Evolutionary conservation across 1,140 invertebrate species (phyloP), one percentile per base, ranked within the genome.

Genomic region (Hydropsyche tenuis): DNA sequence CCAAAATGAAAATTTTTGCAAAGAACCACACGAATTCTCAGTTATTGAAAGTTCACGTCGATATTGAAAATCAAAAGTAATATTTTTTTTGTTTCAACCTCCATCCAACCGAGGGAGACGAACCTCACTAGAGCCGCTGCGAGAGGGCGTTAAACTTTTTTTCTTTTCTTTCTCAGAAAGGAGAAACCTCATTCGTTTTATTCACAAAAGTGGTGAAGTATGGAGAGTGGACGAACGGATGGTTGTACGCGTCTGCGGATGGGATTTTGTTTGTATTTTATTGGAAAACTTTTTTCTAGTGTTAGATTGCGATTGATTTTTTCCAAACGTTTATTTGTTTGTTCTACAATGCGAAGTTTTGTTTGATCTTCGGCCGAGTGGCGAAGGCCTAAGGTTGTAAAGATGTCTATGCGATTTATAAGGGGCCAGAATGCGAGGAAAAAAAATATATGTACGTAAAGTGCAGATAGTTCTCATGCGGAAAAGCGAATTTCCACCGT

Each of bases 321-420:
- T 56, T 63, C 42, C 45, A 14, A 66, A 45, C 69, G 74, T 75
- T 75, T 75, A 73, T 75, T 75, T 75, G 70, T 75, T 75, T 75
- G 48, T 69, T 60, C 56, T 72, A 63, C 63, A 62, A 48, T 73
- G 48, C 43, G 25, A 69, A 65, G 63, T 66, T 73, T 70, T 73
- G 71, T 76, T 76, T 76, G 75, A 76, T 76, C 66, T 73, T 20
- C 30, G 9, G 42, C 71, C 65, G 48, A 73, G 75, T 70, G 75
- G 27, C 56, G 75, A 76, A 65, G 70, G 74, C 70, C 64, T 72
- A 64, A 37, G 71, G 75, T 66, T 70, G 66, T 73, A 73, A 73
- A 76, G 65, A 76, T 65, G 71, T 73, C 71, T 73, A 48, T 22
- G 65, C 60, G 56, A 69, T 73, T 72, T 75, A 73, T 75, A 63